These are phyloP conservation scores for Campaea margaritaria DNA, from an alignment of 2,888 invertebrate species.

Conservation along the genomic window DNA sequence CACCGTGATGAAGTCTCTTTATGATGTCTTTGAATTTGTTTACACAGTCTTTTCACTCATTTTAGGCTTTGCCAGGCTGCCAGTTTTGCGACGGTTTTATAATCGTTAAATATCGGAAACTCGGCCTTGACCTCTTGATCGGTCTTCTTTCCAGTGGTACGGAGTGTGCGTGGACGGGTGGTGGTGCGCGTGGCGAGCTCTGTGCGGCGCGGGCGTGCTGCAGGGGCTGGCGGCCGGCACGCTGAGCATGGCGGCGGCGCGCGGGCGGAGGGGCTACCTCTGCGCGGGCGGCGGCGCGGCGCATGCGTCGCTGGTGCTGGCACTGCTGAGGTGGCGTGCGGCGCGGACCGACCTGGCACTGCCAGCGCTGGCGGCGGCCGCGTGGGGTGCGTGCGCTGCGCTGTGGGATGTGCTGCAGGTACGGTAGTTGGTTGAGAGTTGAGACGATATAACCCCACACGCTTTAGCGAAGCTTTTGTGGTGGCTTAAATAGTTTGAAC, in stretches of 20 bases:
- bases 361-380: constrained; percentile 93
- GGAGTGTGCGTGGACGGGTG: constrained; percentile 93
- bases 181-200: constrained; percentile 89
- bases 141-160: constrained; percentile 88
- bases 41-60: too few species aligned
- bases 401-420: constrained; percentile 92
- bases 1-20: too few species aligned
- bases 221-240: constrained; percentile 92
- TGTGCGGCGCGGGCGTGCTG: constrained; percentile 90
- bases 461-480: too few species aligned
- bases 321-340: constrained; percentile 91
- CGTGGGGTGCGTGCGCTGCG: constrained; percentile 94
- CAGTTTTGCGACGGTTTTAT: too few species aligned
- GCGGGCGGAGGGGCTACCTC: constrained; percentile 89
- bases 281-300: constrained; percentile 93
- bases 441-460: too few species aligned
- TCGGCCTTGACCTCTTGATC: too few species aligned
- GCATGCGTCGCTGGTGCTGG: constrained; percentile 91
- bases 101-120: too few species aligned
- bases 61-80: too few species aligned
- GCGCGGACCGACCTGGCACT: constrained; percentile 92
- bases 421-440: not conserved
- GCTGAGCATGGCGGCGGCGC: constrained; percentile 91
- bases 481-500: too few species aligned
- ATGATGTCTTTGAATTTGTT: too few species aligned